phyloP scores from a whole-genome alignment of 2,888 invertebrate species.

The Leptogaster cylindrica region DNA sequence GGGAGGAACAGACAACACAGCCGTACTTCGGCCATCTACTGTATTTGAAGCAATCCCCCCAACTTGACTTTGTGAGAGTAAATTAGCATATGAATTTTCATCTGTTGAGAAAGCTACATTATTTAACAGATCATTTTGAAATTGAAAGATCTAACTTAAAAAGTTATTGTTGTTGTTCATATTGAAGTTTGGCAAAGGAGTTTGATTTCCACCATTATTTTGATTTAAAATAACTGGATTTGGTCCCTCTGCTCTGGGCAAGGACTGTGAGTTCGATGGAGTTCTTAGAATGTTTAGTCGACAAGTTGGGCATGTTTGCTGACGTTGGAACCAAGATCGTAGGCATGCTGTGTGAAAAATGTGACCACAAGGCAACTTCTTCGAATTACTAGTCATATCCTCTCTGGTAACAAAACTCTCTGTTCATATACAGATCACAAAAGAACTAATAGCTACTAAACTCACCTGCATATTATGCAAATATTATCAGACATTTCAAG shows the following conservation, averaged over 20 bases:
- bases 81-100: conserved; percentile 49
- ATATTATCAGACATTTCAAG: conserved; percentile 93
- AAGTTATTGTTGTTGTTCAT: conserved; percentile 35
- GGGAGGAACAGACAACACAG: conserved; percentile 56
- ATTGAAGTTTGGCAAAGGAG: conserved; percentile 1
- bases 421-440: neutral
- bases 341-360: conserved; percentile 98
- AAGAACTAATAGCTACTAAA: conserved; percentile 29
- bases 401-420: conserved; percentile 62
- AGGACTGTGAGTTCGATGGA: conserved; percentile 56
- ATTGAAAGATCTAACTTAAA: conserved; percentile 33
- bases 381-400: conserved; percentile 77
- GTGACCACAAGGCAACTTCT: conserved; percentile 98
- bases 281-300: conserved; percentile 80
- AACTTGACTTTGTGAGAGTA: conserved; percentile 47
- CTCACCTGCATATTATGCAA: conserved; percentile 94
- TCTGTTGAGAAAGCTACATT: conserved; percentile 44
- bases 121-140: neutral
- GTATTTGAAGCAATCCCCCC: conserved; percentile 40
- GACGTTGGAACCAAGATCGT: conserved; percentile 98
- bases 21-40: conserved; percentile 42
- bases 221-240: conserved; percentile 48
- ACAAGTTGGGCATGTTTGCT: conserved; percentile 99
- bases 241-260: conserved; percentile 55
- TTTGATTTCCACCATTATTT: conserved; percentile 20